Base-by-base conservation (phyloP, 2,797 vertebrate genomes). In the Sebastes paucispinis region DNA sequence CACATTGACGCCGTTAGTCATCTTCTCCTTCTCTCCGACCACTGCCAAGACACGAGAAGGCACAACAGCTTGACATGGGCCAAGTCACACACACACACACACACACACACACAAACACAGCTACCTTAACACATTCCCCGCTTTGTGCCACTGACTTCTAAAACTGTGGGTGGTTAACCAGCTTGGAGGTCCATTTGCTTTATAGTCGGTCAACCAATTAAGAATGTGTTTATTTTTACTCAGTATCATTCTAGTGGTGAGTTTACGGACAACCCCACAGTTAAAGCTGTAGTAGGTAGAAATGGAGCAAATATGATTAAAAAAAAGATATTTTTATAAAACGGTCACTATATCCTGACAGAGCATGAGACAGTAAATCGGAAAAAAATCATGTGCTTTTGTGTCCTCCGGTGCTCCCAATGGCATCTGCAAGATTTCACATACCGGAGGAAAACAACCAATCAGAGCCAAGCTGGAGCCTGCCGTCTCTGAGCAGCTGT, bases 11-110 rank as follows among this genome's bases (percentile, higher is more conserved):
- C 95, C 76, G 57, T 94, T 90, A 55, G 96, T 96, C 87, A 92
- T 89, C 92, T 96, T 97, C 93, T 99, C 98, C 91, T 98, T 98
- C 93, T 99, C 98, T 72, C 98, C 98, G 65, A 99, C 98, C 94
- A 99, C 98, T 99, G 94, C 77, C 93, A 93, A 87, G 92, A 89
- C 81, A 90, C 34, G 14, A 90, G 58, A 86, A 54, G 25, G 85
- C 54, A 79, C 74, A 81, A 89, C 87, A 91, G 92, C 81, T 91
- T 81, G 86, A 90, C 47, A 79, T 10, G 10, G 66, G 77, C 82
- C 69, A 75, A 83, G 70, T 84, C 39, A 75, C 81, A 78, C 32
- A 50, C 31, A 34, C 60, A 80, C 22, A 84, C 74, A 90, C 85
- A 90, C 81, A 78, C 32, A 50, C 31, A 34, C 50, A 79, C 60